Evolutionary conservation across 2,797 vertebrate species (phyloP).

Genomic region (Todus mexicanus): DNA sequence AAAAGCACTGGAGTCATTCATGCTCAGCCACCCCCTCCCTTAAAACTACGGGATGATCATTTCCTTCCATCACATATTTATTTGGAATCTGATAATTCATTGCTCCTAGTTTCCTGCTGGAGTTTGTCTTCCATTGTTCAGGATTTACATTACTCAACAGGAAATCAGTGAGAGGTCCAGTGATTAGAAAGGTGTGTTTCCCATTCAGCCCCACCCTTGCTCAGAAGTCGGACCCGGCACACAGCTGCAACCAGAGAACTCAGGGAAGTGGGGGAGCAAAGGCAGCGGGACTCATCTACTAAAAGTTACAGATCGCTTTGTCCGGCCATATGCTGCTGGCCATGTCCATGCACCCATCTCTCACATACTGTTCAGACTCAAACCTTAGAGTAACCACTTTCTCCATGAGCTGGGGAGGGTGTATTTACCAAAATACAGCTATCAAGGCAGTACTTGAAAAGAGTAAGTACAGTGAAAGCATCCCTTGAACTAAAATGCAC

Average conservation of each 20-base stretch:
- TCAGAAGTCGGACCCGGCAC: not conserved
- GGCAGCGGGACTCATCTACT: not conserved
- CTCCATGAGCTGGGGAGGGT: not conserved
- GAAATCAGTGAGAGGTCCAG: conserved; percentile 52
- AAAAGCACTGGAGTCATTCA: not conserved
- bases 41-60: not conserved
- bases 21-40: not conserved
- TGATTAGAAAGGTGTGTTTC: conserved; percentile 57
- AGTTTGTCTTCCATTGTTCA: conserved; percentile 59
- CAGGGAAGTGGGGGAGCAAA: not conserved
- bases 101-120: conserved; percentile 51
- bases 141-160: conserved; percentile 58
- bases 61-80: conserved; percentile 43
- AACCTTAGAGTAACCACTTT: not conserved
- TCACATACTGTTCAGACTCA: not conserved
- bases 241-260: not conserved
- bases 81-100: conserved; percentile 58
- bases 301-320: not conserved
- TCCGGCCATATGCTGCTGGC: accelerated
- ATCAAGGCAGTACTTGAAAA: not conserved
- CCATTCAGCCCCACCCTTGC: conserved; percentile 4
- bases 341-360: not conserved
- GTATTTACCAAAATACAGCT: not conserved
- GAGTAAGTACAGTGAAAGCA: not conserved
- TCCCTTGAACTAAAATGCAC: not conserved